phyloP scores from a whole-genome alignment of 2,888 invertebrate genomes.

The Belgica antarctica region DNA sequence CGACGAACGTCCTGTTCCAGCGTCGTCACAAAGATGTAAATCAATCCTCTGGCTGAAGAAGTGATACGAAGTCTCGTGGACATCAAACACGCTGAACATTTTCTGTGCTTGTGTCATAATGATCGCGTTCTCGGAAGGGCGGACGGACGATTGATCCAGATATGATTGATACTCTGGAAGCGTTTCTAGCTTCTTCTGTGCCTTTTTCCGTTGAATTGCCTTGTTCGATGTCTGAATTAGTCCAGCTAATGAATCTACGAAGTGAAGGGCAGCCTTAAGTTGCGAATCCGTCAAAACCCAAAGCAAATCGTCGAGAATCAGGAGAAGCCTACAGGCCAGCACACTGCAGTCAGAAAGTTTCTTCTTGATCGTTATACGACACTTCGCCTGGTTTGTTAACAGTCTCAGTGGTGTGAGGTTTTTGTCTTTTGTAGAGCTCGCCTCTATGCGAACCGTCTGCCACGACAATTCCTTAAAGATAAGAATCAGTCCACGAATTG shows the following conservation, averaged over 20 bases:
- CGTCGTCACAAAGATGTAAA: constrained; percentile 94
- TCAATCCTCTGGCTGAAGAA: constrained; percentile 90
- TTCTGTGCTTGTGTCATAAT: constrained; percentile 56
- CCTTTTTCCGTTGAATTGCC: constrained; percentile 76
- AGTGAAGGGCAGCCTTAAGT: constrained; percentile 86
- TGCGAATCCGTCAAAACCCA: constrained; percentile 98
- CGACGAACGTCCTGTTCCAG: constrained; percentile 78
- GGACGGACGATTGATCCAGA: constrained; percentile 57
- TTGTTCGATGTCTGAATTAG: constrained; percentile 78
- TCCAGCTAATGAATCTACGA: constrained; percentile 79
- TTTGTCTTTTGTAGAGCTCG: constrained; percentile 74
- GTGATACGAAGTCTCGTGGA: constrained; percentile 97
- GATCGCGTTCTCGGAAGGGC: constrained; percentile 51
- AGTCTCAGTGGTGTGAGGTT: constrained; percentile 84
- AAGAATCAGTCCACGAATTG: constrained; percentile 81
- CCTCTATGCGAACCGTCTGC: constrained; percentile 95
- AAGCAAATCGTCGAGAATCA: constrained; percentile 91
- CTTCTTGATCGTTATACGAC: constrained; percentile 94
- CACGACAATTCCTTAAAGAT: constrained; percentile 97
- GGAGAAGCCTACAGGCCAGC: constrained; percentile 83
- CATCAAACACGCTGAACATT: constrained; percentile 83
- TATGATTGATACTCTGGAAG: constrained; percentile 74
- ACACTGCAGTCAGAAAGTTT: constrained; percentile 91
- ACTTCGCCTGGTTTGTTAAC: constrained; percentile 89
- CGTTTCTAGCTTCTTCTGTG: constrained; percentile 75